Base-by-base conservation (phyloP, 2,888 invertebrate species). In the Sclerodermus sp. region DNA sequence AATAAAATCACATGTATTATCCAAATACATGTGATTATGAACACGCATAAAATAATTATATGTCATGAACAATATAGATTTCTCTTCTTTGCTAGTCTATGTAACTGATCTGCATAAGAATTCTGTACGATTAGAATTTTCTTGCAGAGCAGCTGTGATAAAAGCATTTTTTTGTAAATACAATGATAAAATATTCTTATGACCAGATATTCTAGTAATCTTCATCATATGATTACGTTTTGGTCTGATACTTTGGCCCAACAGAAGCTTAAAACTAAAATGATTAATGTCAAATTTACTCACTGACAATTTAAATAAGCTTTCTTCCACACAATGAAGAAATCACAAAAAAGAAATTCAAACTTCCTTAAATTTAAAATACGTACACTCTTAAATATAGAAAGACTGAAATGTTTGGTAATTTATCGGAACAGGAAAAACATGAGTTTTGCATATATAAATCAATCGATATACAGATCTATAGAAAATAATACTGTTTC, bases 171-270 rank as follows among this genome's bases (percentile, higher is more conserved):
- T 23, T 23, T 23, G 23, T 23, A 23, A 23, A 23, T 23, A 23
- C 3, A 23, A 23, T 23, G 23, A 23, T 23, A 23, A 3, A 23
- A 23, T 23, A 23, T 23, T 23, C 3, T 23, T 23, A 23, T 34
- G 34, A 34, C 34, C 34, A 34, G 34, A 34, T 34, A 34, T n/a
- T 8, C 10, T 34, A 34, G 4, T 8, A 34, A 34, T n/a, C 34
- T n/a, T 13, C 13, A 34, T 34, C 10, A 34, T 8, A 4, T 34
- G 34, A 41, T 52, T 58, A 49, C 8, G 8, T 53, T 63, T 63
- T 63, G 63, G 63, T 63, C 41, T 63, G 48, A 52, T 52, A 60
- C 63, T 63, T 63, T 63, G 63, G 63, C 63, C 63, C 52, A 51
- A 60, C 49, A 42, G 47, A 51, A 58, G 42, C 47, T 43, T 54